Base-by-base conservation (phyloP, 2,888 invertebrate genomes). In the Tenthredo scrophulariae region DNA sequence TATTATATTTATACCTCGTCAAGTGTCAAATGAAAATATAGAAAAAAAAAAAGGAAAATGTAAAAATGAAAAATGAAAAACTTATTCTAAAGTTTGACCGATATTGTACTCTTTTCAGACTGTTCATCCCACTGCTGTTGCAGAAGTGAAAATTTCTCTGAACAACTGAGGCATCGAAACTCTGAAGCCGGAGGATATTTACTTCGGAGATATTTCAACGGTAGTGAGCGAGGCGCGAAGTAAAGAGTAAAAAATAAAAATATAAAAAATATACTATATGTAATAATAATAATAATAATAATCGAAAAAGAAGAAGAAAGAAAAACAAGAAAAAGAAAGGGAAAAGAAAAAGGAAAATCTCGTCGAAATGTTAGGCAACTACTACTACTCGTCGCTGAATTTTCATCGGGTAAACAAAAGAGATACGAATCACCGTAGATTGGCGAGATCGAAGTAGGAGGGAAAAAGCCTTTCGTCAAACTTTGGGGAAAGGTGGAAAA, bases 41-140 rank as follows among this genome's bases (percentile, higher is more conserved):
- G 4, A 5, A 26, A 10, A 26, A 15, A 67, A 3, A 33, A 70
- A 75, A 43, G 50, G 26, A 75, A 46, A 22, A 26, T 15, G 4
- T n/a, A 43, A 22, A 46, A 37, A n/a, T 33, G 15, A 72, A 72
- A 37, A 58, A 46, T 50, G 26, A 84, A n/a, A 84, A 77, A 54
- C 65, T 62, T 85, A 7, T 72, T 54, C 26, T 74, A 67, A 70
- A 65, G 29, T 80, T 65, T 85, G 26, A 65, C 40, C 72, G 62
- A 29, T 82, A 15, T 50, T 74, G 65, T 58, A 74, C 74, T 46
- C 26, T 33, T 77, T 75, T 54, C 77, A 77, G 77, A 50, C 26
- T 26, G 62, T 22, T 62, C 62, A 26, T 62, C 62, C 62, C 26
- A 13, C 22, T 13, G 26, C 10, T 74, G 18, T 6, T 33, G 67